Evolutionary conservation across 2,888 invertebrate species (phyloP).

Genomic region (Leptopilina myrica): DNA sequence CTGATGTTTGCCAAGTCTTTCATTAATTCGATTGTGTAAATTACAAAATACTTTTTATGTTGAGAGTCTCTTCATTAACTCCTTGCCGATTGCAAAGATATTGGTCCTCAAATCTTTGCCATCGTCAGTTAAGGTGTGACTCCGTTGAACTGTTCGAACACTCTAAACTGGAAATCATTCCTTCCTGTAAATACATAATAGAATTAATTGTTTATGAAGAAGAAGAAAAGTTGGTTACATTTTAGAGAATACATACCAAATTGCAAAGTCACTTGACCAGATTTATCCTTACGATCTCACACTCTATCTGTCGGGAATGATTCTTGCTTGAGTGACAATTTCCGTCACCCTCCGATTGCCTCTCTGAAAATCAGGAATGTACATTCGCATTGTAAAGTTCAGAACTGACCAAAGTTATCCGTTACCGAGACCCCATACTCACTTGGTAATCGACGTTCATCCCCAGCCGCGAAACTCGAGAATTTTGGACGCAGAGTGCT

Average conservation of each 20-base stretch:
- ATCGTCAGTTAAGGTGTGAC: no score
- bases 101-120: no score
- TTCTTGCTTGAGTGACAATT: conserved; percentile 26
- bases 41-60: no score
- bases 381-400: conserved; percentile 33
- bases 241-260: neutral
- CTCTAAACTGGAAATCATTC: no score
- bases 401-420: conserved; percentile 34
- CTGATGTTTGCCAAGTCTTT: no score
- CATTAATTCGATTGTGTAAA: no score
- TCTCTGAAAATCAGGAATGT: conserved; percentile 32
- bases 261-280: conserved; percentile 21
- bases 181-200: no score
- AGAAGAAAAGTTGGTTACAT: no score
- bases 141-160: no score
- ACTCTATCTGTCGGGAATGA: neutral
- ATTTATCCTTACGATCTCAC: neutral
- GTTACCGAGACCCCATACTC: neutral
- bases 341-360: conserved; percentile 28
- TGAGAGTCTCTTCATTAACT: no score
- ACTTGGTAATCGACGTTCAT: conserved; percentile 32
- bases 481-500: conserved; percentile 18
- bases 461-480: conserved; percentile 10
- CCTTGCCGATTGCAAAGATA: no score
- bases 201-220: no score